Conservation (phyloP, 2,888 invertebrate species). For the Ochropleura leucogaster region DNA sequence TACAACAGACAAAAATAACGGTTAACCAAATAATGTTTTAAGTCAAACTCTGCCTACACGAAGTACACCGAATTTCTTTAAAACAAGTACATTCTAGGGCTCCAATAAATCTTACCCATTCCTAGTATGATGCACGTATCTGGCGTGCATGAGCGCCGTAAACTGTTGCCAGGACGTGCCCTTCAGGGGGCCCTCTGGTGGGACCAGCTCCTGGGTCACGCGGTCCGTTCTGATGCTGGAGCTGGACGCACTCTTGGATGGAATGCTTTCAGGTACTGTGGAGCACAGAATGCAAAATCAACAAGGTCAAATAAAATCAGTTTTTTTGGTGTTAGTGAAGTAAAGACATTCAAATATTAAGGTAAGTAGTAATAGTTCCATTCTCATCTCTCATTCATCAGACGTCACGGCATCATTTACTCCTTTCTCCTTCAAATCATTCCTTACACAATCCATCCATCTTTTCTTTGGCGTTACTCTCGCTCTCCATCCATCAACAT, state of each 20-base stretch:
- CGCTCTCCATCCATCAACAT: too few species aligned
- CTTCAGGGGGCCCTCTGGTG: slow-evolving; percentile 71
- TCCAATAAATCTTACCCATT: slow-evolving; percentile 82
- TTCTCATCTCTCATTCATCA: too few species aligned
- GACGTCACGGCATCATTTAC: too few species aligned
- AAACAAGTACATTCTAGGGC: background rate
- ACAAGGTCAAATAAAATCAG: background rate
- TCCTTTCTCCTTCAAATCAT: too few species aligned
- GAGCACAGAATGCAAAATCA: background rate
- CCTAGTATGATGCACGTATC: slow-evolving; percentile 90
- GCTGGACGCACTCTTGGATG: slow-evolving; percentile 79
- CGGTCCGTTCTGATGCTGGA: slow-evolving; percentile 74
- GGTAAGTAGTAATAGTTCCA: too few species aligned
- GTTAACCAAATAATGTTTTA: too few species aligned
- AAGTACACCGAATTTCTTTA: background rate
- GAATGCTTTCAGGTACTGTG: slow-evolving; percentile 69
- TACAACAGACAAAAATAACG: too few species aligned
- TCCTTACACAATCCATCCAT: too few species aligned
- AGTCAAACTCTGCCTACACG: too few species aligned
- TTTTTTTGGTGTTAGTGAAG: background rate
- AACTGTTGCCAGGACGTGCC: slow-evolving; percentile 76
- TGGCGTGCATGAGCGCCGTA: slow-evolving; percentile 89
- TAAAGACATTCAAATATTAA: too few species aligned
- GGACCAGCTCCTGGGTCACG: slow-evolving; percentile 71
- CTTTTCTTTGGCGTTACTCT: too few species aligned